These are phyloP conservation scores for Heliothis virescens DNA, from an alignment of 1,140 invertebrate species.

Conservation along the genomic window DNA sequence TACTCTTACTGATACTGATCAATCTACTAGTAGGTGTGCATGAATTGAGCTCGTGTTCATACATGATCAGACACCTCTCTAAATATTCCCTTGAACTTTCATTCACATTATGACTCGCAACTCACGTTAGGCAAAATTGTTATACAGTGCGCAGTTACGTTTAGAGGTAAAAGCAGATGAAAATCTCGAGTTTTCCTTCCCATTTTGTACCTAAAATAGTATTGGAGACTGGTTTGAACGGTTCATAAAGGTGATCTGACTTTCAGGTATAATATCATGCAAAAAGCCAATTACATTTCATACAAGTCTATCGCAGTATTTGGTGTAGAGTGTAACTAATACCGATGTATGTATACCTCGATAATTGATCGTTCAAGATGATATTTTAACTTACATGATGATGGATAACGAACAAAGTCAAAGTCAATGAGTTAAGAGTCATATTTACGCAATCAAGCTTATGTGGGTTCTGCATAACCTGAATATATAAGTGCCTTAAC, in stretches of 20 bases:
- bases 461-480: slow-evolving; percentile 19
- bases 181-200: too few species aligned
- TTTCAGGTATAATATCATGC: too few species aligned
- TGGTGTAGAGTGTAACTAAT: too few species aligned
- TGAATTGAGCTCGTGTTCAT: not conserved
- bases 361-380: not conserved
- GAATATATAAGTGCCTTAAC: slow-evolving; percentile 33
- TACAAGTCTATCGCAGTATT: too few species aligned
- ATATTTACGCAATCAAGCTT: slow-evolving; percentile 17
- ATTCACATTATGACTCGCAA: slow-evolving; percentile 13
- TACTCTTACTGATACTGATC: too few species aligned
- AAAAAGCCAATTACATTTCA: too few species aligned
- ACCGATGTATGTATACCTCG: too few species aligned
- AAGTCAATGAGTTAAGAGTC: slow-evolving; percentile 5
- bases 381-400: not conserved
- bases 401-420: not conserved
- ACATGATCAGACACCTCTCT: slow-evolving; percentile 3
- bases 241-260: too few species aligned
- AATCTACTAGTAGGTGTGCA: not conserved
- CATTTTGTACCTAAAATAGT: too few species aligned
- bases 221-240: too few species aligned
- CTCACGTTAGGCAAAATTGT: not conserved
- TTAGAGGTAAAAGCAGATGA: not conserved
- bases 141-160: not conserved
- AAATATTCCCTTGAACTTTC: slow-evolving; percentile 35